Base-by-base conservation (phyloP, 2,797 vertebrate genomes). In the Trachops cirrhosus region DNA sequence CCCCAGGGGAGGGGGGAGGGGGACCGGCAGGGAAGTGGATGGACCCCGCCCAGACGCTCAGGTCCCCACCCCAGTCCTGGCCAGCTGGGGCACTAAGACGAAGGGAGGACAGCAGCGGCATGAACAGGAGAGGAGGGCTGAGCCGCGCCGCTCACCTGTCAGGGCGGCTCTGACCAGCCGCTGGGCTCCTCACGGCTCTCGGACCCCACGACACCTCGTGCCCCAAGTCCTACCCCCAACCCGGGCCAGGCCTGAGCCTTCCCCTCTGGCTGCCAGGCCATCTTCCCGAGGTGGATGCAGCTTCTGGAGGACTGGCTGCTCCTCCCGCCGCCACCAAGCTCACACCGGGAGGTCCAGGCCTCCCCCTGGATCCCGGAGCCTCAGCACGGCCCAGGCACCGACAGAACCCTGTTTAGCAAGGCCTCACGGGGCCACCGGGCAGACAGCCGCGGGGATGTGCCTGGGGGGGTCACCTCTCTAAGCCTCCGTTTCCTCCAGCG, bases 201-300 rank as follows among this genome's bases (percentile, higher is more conserved):
- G 6, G 86, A 6, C 18, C 32, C 48, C 19, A 32, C 12, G n/a
- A 5, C 19, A 44, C 29, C 54, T n/a, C n/a, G 50, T 4, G 10
- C 59, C 8, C 44, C n/a, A 4, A 50, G 64, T 4, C 50, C 21
- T 24, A 41, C 52, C 59, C 46, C 48, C 29, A 18, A 34, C 83
- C 22, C 0, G 0, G 48, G 50, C 57, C 2, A 1, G 48, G 71
- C 68, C 75, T 19, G n/a, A n/a, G 26, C 2, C 70, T 1, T 46
- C 39, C 50, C 59, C 12, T 52, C 78, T 29, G 5, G 19, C 68
- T 37, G 59, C 78, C 21, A 0, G 62, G 39, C 80, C 22, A 1
- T 54, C 86, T 59, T n/a, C 84, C 52, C 19, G 5, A 86, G n/a
- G 37, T 19, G 32, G 64, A 8, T 16, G 64, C n/a, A 8, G n/a